Evolutionary conservation across 2,888 invertebrate species (phyloP).

Genomic region (Cecidostiba fungosa): DNA sequence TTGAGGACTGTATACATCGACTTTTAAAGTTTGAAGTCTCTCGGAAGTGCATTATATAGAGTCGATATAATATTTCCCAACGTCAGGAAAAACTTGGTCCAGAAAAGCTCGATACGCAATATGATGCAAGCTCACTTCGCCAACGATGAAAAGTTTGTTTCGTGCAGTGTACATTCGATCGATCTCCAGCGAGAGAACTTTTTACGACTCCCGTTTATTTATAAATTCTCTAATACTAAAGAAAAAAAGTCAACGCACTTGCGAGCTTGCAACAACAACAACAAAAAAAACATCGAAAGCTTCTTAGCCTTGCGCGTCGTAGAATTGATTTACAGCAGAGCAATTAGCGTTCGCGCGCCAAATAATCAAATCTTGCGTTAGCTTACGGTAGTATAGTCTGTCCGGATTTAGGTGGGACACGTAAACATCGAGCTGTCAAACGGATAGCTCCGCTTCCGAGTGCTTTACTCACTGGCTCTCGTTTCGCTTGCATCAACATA

Average conservation of each 20-base stretch:
- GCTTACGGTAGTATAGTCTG: background rate
- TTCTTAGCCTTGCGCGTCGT: background rate
- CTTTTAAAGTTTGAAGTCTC: too few species aligned
- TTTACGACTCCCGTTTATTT: background rate
- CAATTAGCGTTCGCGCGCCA: background rate
- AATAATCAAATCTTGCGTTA: background rate
- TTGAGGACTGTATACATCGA: too few species aligned
- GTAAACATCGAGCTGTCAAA: background rate
- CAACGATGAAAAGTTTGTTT: background rate
- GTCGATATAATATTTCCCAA: background rate
- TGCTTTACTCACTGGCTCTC: background rate
- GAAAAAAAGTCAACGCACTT: too few species aligned
- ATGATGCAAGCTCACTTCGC: background rate
- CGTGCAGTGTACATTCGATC: background rate
- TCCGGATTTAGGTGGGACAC: conserved; percentile 5
- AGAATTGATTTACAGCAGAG: background rate
- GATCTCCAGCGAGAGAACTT: background rate
- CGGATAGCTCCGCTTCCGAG: background rate
- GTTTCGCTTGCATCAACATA: background rate
- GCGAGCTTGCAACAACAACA: background rate
- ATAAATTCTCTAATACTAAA: background rate
- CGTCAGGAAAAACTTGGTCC: background rate
- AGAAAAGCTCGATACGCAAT: background rate
- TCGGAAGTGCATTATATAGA: too few species aligned
- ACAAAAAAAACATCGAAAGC: background rate